These are phyloP conservation scores for Carettochelys insculpta DNA, from an alignment of 2,113 vertebrate species.

Conservation along the genomic window DNA sequence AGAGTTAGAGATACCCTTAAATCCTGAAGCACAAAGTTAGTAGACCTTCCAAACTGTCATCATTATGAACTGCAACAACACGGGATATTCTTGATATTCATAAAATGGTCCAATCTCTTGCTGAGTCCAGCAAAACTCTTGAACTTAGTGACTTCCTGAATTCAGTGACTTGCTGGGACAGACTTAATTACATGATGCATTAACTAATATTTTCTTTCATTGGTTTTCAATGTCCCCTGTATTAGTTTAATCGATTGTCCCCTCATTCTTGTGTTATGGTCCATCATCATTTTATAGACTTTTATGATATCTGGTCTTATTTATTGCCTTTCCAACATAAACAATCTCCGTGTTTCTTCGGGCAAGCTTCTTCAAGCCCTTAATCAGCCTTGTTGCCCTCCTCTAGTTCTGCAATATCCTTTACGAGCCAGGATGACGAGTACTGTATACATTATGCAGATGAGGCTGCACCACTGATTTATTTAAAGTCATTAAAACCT, in stretches of 20 bases:
- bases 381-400: background rate
- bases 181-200: constrained; percentile 4
- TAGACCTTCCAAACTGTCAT: background rate
- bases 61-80: background rate
- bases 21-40: background rate
- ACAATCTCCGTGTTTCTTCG: background rate
- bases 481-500: background rate
- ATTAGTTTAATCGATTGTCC: background rate
- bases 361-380: background rate
- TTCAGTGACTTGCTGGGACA: too few species aligned
- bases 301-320: background rate
- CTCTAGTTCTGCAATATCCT: background rate
- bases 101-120: background rate
- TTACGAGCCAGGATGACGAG: background rate
- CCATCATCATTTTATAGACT: background rate
- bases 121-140: background rate
- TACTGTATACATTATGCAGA: background rate
- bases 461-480: background rate
- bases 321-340: background rate
- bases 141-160: background rate
- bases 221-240: background rate
- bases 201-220: constrained; percentile 2
- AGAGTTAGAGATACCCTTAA: background rate
- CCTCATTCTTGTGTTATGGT: background rate
- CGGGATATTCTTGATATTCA: accelerated